These are phyloP conservation scores for Sycophila sp. DNA, from an alignment of 1,140 invertebrate species.

Conservation along the genomic window DNA sequence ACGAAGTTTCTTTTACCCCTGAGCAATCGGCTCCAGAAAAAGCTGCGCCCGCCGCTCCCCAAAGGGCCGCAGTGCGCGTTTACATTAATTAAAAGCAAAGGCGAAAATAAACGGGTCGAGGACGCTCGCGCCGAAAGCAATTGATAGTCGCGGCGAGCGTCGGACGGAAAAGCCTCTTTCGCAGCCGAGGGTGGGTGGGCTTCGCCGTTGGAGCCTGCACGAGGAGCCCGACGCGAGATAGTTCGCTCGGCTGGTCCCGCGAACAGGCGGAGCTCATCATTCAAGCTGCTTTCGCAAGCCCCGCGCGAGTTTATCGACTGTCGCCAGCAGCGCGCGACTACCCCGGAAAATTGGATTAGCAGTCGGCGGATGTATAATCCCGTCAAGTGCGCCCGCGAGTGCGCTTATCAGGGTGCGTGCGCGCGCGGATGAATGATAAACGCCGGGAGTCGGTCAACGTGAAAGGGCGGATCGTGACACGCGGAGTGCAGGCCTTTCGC, in stretches of 20 bases:
- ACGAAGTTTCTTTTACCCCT: too few species aligned
- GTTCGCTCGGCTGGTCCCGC: slow-evolving; percentile 1
- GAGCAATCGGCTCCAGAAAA: too few species aligned
- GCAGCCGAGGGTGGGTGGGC: background rate
- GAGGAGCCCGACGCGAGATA: slow-evolving; percentile 6
- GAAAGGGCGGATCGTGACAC: too few species aligned
- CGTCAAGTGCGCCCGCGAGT: too few species aligned
- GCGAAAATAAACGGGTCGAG: background rate
- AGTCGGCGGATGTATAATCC: too few species aligned
- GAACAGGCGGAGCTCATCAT: slow-evolving; percentile 19
- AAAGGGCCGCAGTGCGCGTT: too few species aligned
- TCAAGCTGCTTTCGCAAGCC: slow-evolving; percentile 33
- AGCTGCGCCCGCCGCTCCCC: too few species aligned
- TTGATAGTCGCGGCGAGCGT: slow-evolving; percentile 9
- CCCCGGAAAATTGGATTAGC: slow-evolving; percentile 51
- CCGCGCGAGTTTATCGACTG: slow-evolving; percentile 37
- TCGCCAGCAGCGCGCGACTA: slow-evolving; percentile 29
- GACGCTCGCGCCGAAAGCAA: slow-evolving; percentile 7
- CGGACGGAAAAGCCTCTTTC: background rate
- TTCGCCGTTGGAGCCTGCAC: background rate
- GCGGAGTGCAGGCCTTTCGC: slow-evolving; percentile 42
- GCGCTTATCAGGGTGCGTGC: too few species aligned
- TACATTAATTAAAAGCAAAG: background rate
- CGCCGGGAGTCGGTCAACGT: too few species aligned
- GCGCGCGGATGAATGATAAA: too few species aligned